Conservation (phyloP, 2,113 vertebrate species). For the Siniperca chuatsi region DNA sequence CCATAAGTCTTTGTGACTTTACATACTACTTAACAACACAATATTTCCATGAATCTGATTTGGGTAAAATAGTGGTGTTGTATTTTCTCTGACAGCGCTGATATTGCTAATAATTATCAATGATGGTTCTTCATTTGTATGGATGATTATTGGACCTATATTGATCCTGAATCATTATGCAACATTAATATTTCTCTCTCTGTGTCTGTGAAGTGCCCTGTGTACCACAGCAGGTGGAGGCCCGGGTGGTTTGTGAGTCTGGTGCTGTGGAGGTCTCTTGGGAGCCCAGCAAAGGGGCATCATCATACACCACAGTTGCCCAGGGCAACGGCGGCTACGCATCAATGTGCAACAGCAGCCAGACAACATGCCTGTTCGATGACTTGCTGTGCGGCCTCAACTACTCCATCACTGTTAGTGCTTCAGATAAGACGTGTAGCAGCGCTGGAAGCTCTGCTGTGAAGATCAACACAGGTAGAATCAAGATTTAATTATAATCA, state of each 20-base stretch:
- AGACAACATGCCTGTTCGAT: conserved; percentile 68
- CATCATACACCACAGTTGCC: conserved; percentile 72
- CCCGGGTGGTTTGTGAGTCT: conserved; percentile 72
- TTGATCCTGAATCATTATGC: neutral
- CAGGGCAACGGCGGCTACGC: conserved; percentile 70
- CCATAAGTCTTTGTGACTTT: neutral
- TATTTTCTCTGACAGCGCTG: neutral
- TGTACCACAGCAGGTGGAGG: conserved; percentile 66
- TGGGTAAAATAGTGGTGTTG: neutral
- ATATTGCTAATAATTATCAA: neutral
- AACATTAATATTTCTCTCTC: neutral
- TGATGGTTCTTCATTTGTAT: neutral
- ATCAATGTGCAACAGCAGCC: conserved; percentile 66
- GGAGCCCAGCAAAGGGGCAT: conserved; percentile 80
- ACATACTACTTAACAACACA: neutral
- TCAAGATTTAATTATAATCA: neutral
- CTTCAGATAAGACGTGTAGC: conserved; percentile 69
- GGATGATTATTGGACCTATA: neutral
- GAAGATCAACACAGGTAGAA: conserved; percentile 74
- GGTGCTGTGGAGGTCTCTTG: conserved; percentile 77
- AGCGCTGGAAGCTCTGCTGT: conserved; percentile 67
- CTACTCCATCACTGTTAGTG: conserved; percentile 80
- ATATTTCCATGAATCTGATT: neutral
- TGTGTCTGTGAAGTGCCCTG: conserved; percentile 78
- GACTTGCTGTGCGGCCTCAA: conserved; percentile 78